Base-by-base conservation (phyloP, 2,797 vertebrate genomes). In the Sparus aurata region DNA sequence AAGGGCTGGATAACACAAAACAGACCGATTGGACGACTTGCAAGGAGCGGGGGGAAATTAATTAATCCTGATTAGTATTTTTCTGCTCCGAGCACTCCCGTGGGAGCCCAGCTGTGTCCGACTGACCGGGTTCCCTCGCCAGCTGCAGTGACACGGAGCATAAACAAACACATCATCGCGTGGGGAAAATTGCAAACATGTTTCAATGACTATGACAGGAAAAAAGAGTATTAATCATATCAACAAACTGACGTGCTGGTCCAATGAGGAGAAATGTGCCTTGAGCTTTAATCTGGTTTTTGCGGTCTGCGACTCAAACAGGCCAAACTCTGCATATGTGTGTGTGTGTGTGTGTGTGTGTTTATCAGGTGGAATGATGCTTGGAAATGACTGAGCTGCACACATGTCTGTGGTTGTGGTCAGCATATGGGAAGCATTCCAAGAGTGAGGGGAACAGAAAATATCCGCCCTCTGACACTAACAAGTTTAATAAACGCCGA, bases 1-100 rank as follows among this genome's bases (percentile, higher is more conserved):
- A 75, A 85, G 72, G 45, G 25, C 0, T 11, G 55, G 53, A 49
- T 87, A 89, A 91, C 85, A 80, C 30, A 68, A 87, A 93, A 69
- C 91, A 93, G 89, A 54, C 85, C 69, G 6, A 78, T 41, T 59
- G 67, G 80, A 82, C 54, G 84, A 82, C 82, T 82, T 60, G 71
- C 47, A 75, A 73, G 79, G 63, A 74, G 71, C 79, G 23, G 41
- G 77, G 82, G 78, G 25, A 86, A 84, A 89, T 91, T 46, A 87
- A 92, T 91, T 79, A 70, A 91, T 91, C 82, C 77, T 91, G 85
- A 93, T 91, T 84, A 80, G 84, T 74, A 62, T 82, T 85, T 85
- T 89, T 89, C 75, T 90, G 82, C 69, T 80, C 41, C 3, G 73
- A 66, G 64, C 49, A 58, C 50, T 75, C 78, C 61, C 45, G n/a